A percentile compares a stretch with the other conserved stretches of the same genome.
Conservation (phyloP, 2,113 vertebrate genomes). For the Tinamus guttatus region DNA sequence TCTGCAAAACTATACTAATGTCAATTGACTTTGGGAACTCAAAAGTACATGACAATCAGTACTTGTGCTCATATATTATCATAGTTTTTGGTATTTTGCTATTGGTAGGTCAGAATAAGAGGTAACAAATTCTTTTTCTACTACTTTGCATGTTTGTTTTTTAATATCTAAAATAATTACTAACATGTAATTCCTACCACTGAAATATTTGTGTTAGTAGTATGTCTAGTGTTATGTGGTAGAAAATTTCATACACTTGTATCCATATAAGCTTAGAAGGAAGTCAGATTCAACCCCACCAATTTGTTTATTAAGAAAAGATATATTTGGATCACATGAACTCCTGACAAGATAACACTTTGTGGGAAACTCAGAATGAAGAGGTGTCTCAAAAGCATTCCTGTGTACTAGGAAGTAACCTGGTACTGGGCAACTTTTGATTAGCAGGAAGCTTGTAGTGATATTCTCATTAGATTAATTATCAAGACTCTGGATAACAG, state of each 20-base stretch:
- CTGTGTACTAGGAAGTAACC: not conserved
- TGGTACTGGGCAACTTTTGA: not conserved
- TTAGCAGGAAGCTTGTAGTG: rapidly evolving
- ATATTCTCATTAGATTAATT: not conserved
- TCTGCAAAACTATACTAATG: not conserved
- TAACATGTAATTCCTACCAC: not conserved
- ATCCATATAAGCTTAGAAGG: not conserved
- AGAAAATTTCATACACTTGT: rapidly evolving
- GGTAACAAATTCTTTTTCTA: not conserved
- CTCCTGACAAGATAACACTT: not conserved
- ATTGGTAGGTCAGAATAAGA: not conserved
- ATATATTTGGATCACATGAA: not conserved
- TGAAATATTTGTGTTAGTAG: not conserved
- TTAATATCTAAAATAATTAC: not conserved
- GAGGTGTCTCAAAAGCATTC: not conserved
- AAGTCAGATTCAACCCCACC: not conserved
- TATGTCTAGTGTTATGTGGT: not conserved
- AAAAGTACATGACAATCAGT: not conserved
- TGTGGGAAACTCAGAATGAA: not conserved
- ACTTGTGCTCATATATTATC: rapidly evolving
- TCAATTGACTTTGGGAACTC: not conserved
- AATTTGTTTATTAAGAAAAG: not conserved
- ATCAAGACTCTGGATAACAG: not conserved
- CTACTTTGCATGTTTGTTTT: not conserved
- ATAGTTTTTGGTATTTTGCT: not conserved